Base-by-base conservation (phyloP, 2,797 vertebrate species). In the Oophaga sylvatica region DNA sequence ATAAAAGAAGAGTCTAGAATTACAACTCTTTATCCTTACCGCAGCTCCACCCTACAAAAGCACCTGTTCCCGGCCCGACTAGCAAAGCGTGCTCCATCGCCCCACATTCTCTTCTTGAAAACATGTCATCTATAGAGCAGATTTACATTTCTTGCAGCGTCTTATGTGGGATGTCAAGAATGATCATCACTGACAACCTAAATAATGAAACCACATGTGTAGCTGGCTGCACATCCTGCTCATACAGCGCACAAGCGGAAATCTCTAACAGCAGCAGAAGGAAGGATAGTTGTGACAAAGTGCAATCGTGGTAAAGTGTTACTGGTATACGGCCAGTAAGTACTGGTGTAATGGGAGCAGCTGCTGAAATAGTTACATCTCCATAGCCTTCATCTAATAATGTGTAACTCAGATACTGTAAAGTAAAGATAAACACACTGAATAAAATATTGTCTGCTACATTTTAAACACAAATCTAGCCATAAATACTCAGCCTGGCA, bases 161-260 rank as follows among this genome's bases (percentile, higher is more conserved):
- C 31, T 41, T 71, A 56, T 45, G 57, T 48, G 11, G 65, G 20
- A 73, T 56, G 45, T 70, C 16, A 20, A 56, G 26, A 70, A 31
- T 68, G 57, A 41, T 83, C 15, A 76, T 63, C 71, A 41, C 20
- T 45, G 57, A 29, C 35, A 84, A 84, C 75, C 57, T 75, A 26
- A 45, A 76, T 84, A 76, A 57, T 62, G 57, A 84, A 84, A 84
- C 83, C 83, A 76, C 83, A 76, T 76, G 71, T 76, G 35, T 63
- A 41, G 31, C 82, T 75, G 83, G 70, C 31, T 48, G 63, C 63
- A 63, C 83, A 62, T 84, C 82, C 83, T 76, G 57, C 22, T n/a
- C 41, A 26, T 73, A 20, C 26, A 26, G 41, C 53, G 70, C 82
- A 59, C 35, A 83, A 71, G 68, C 53, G 82, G 68, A 83, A 83